Evolutionary conservation across 1,140 invertebrate species (phyloP), one percentile per base, ranked within the genome.

Genomic region (Drosophila rhopaloa): DNA sequence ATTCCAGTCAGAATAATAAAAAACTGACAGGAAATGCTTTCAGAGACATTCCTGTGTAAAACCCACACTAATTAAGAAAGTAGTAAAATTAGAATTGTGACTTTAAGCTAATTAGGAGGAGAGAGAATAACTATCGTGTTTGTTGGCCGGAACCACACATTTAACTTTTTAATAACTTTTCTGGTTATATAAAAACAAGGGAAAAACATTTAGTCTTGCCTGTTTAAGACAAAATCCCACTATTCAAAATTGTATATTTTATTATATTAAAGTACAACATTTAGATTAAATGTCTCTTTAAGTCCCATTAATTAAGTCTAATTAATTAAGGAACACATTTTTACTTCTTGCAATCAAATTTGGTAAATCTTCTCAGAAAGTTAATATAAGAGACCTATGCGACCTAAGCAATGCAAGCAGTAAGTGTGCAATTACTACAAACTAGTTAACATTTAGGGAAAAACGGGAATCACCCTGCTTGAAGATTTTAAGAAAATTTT

Each of bases 31-130:
- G 59, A 44, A 58, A 27, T 35, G 7, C 10, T 43, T 27, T 43
- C 5, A 19, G 5, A 50, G 9, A 32, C 24, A n/a, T 51, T 37
- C 37, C 9, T n/a, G 19, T 10, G 13, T 0, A 66, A 68, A 63
- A 24, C 4, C 29, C 47, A 6, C n/a, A 65, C 47, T 54, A 43
- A 68, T 66, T 66, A 68, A 29, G 47, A 8, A 10, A 51, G 47
- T 19, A 19, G 10, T 19, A 2, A 44, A 38, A 29, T 37, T 24
- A 14, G 40, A 46, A 51, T 27, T 50, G 11, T 40, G 32, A 27
- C 24, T 67, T 43, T n/a, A 8, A 44, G 32, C 32, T 54, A 48
- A 68, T 68, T 66, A 66, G 47, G 32, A 14, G 32, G 57, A n/a
- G 40, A 7, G 10, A 4, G 6, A 67, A 10, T 59, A 55, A 19